These are phyloP conservation scores for Poicephalus meyeri DNA, from an alignment of 2,113 vertebrate genomes.

Conservation along the genomic window DNA sequence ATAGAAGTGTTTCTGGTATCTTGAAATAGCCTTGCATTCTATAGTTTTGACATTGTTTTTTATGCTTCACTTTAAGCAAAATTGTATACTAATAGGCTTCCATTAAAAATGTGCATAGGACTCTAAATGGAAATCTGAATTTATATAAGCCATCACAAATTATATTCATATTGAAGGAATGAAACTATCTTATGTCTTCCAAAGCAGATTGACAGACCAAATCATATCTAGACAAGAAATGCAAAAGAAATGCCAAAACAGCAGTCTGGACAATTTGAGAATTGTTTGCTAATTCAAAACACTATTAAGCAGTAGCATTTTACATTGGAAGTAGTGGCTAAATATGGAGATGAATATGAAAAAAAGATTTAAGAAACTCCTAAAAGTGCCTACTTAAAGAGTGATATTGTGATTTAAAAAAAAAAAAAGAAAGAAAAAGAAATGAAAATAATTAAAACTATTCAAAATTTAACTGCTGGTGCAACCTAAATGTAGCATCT, in stretches of 20 bases:
- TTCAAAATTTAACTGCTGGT: not conserved
- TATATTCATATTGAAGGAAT: conserved; percentile 16
- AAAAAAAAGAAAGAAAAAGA: not conserved
- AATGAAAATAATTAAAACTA: not conserved
- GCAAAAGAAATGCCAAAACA: not conserved
- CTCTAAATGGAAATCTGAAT: not conserved
- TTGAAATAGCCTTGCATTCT: conserved; percentile 72
- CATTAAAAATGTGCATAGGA: not conserved
- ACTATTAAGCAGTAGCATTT: conserved; percentile 18
- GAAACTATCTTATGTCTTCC: conserved; percentile 1
- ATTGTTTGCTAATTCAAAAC: conserved; percentile 33
- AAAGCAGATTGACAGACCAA: conserved; percentile 27
- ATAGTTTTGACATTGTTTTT: conserved; percentile 69
- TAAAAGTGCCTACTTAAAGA: not conserved
- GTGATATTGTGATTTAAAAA: not conserved
- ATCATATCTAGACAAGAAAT: conserved; percentile 22
- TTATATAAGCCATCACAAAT: conserved; percentile 1
- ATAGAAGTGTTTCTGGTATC: conserved; percentile 73
- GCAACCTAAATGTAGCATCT: not conserved
- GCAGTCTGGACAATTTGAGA: not conserved
- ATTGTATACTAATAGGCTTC: conserved; percentile 51
- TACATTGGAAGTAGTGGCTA: not conserved
- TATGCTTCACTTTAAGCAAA: conserved; percentile 55
- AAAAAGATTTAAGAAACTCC: not conserved
- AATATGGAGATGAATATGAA: not conserved